phyloP scores from a whole-genome alignment of 2,113 vertebrate genomes.

The Tonatia bakeri region DNA sequence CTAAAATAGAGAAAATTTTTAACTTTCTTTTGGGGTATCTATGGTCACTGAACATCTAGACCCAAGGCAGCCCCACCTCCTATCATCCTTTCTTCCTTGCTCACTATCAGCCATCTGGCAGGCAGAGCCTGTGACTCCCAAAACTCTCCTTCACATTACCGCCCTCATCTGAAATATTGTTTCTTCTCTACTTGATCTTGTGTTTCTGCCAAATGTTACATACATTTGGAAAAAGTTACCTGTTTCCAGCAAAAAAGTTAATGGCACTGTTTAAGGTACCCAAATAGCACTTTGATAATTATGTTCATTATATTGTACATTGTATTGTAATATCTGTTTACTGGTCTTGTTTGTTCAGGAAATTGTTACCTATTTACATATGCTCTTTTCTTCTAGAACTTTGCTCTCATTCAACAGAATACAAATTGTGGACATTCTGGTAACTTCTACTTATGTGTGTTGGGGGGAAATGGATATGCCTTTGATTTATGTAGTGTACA shows the following conservation, averaged over 20 bases:
- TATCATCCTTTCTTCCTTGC: background rate
- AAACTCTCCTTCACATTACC: background rate
- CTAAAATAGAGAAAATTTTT: background rate
- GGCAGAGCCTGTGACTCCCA: background rate
- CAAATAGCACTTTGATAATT: background rate
- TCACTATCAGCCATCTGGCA: background rate
- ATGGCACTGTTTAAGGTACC: background rate
- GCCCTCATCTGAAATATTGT: background rate
- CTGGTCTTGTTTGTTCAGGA: background rate
- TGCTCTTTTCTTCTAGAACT: background rate
- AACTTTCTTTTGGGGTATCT: background rate
- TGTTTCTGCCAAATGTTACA: background rate
- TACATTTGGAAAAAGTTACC: background rate
- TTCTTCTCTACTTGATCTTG: background rate
- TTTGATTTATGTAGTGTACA: background rate
- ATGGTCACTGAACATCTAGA: background rate
- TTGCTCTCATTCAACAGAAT: background rate
- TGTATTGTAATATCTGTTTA: background rate
- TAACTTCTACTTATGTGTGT: background rate
- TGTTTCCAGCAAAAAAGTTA: background rate
- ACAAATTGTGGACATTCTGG: background rate
- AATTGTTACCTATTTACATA: background rate
- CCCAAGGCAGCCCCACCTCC: background rate
- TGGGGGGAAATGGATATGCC: background rate
- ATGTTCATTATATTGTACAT: background rate